A percentile compares a stretch with the other conserved stretches of the same genome.
Evolutionary conservation across 2,888 invertebrate species (phyloP).

Genomic region (Tillus elongatus): DNA sequence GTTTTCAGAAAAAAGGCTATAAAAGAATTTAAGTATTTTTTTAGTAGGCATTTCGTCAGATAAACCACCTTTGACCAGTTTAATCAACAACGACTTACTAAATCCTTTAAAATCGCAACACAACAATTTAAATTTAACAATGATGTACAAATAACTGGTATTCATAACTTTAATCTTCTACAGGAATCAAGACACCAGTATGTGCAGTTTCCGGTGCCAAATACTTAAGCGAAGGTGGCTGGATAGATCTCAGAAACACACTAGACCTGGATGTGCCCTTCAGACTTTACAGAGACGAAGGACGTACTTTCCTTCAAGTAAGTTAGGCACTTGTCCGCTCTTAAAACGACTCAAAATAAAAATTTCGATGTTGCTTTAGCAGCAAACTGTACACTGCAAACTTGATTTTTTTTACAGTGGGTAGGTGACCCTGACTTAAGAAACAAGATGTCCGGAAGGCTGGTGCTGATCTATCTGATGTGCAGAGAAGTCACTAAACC

Average conservation of each 20-base stretch:
- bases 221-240: conserved; percentile 68
- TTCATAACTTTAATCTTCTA: too few relatives aligned
- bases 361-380: too few relatives aligned
- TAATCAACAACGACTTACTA: too few relatives aligned
- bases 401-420: conserved; percentile 66
- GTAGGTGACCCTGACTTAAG: conserved; percentile 71
- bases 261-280: conserved; percentile 72
- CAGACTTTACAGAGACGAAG: conserved; percentile 70
- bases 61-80: too few relatives aligned
- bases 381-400: too few relatives aligned
- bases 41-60: too few relatives aligned
- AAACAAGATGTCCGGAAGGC: conserved; percentile 67
- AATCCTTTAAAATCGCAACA: too few relatives aligned
- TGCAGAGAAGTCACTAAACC: conserved; percentile 58
- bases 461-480: conserved; percentile 69
- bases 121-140: too few relatives aligned
- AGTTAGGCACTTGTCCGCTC: too few relatives aligned
- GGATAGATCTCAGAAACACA: conserved; percentile 70
- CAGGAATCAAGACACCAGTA: conserved; percentile 69
- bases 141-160: too few relatives aligned
- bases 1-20: too few relatives aligned
- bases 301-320: conserved; percentile 72
- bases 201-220: conserved; percentile 81
- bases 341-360: not conserved
- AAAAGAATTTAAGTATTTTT: too few relatives aligned